Evolutionary conservation across 2,113 vertebrate species (phyloP).

Genomic region (Sceloporus tristichus): DNA sequence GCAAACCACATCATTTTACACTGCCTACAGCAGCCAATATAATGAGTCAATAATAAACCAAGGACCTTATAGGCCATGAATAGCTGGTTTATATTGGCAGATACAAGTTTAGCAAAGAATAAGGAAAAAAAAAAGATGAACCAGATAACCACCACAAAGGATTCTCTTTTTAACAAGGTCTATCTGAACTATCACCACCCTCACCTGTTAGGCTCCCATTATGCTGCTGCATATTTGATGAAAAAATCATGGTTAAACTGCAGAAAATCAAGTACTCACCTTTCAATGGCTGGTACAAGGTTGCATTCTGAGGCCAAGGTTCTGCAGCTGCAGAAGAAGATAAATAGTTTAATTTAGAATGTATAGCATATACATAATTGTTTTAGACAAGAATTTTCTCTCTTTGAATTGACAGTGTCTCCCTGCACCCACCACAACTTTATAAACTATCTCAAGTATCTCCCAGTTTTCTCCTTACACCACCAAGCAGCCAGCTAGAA

Average conservation of each 20-base stretch:
- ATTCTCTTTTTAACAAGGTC: slow-evolving; percentile 64
- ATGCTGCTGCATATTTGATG: slow-evolving; percentile 64
- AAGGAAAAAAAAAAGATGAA: background rate
- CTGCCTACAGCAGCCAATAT: slow-evolving; percentile 84
- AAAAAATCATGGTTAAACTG: slow-evolving; percentile 67
- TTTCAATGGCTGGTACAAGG: slow-evolving; percentile 84
- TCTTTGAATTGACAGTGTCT: background rate
- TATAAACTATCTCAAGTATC: slow-evolving; percentile 48
- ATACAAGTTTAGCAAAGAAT: slow-evolving; percentile 65
- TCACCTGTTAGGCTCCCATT: slow-evolving; percentile 51
- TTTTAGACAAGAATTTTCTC: background rate
- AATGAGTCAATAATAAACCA: slow-evolving; percentile 88
- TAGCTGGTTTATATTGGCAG: slow-evolving; percentile 79
- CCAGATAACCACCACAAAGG: slow-evolving; percentile 73
- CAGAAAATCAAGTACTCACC: slow-evolving; percentile 74
- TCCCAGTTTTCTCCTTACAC: slow-evolving; percentile 27
- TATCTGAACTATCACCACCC: background rate
- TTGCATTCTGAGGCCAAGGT: slow-evolving; percentile 87
- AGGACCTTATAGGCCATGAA: slow-evolving; percentile 78
- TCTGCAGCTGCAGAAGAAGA: slow-evolving; percentile 78
- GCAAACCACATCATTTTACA: slow-evolving; percentile 84
- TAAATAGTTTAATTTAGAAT: slow-evolving; percentile 61
- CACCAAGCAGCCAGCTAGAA: background rate
- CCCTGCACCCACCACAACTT: slow-evolving; percentile 9
- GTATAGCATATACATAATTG: slow-evolving; percentile 36